These are phyloP conservation scores for Euleptes europaea DNA, from an alignment of 2,113 vertebrate genomes.

Conservation along the genomic window DNA sequence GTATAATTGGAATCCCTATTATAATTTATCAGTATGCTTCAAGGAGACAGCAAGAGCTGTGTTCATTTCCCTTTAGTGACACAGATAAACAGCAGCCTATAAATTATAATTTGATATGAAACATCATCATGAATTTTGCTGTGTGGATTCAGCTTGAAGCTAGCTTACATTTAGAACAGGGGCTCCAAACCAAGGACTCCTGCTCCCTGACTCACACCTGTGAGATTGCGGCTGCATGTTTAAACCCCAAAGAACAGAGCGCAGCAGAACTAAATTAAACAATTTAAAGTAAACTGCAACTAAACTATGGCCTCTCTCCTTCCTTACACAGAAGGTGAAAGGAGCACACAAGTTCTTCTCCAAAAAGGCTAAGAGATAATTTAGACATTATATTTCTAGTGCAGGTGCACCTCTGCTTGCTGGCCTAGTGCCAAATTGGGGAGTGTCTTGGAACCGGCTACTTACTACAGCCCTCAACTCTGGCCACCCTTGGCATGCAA, in stretches of 20 bases:
- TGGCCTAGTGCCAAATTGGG: too few relatives aligned
- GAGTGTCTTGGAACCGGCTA: too few relatives aligned
- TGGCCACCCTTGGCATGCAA: too few relatives aligned
- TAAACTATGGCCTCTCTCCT: background rate
- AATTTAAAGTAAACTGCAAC: background rate
- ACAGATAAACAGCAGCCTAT: background rate
- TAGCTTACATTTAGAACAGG: background rate
- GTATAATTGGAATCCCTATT: background rate
- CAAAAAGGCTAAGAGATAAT: too few relatives aligned
- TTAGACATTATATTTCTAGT: background rate
- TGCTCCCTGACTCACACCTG: background rate
- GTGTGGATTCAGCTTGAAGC: background rate
- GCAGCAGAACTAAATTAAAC: background rate
- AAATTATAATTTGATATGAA: background rate
- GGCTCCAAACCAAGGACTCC: background rate
- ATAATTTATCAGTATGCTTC: background rate
- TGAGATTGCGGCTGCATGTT: background rate
- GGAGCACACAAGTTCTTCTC: background rate
- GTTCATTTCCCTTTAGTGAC: background rate
- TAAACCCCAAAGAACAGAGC: background rate
- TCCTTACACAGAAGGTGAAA: background rate
- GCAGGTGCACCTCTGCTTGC: background rate
- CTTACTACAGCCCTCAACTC: too few relatives aligned
- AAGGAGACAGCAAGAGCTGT: background rate
- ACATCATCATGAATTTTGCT: background rate